Evolutionary conservation across 2,888 invertebrate species (phyloP).

Genomic region (Napeogenes sylphis): DNA sequence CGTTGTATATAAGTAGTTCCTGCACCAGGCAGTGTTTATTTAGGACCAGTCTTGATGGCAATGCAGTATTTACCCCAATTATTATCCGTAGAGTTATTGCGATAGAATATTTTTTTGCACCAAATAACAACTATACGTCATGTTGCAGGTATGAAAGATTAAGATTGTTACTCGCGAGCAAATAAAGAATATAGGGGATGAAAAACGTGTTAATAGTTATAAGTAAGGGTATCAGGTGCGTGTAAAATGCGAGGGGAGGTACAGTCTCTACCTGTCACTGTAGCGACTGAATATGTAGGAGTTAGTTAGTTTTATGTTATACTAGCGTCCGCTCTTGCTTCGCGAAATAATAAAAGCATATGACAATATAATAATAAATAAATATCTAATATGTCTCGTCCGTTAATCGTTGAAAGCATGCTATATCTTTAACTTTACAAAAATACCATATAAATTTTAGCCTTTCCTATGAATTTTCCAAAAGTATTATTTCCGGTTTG

Average conservation of each 20-base stretch:
- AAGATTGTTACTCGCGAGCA: slow-evolving; percentile 1
- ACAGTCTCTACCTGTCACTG: background rate
- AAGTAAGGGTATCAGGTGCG: slow-evolving; percentile 1
- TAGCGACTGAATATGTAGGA: too few relatives aligned
- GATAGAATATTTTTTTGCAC: slow-evolving; percentile 27
- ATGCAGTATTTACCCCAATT: slow-evolving; percentile 40
- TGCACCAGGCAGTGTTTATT: slow-evolving; percentile 32
- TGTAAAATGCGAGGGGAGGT: background rate
- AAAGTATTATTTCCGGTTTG: too few relatives aligned
- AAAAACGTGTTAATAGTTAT: slow-evolving; percentile 6
- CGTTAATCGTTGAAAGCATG: too few relatives aligned
- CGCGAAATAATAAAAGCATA: too few relatives aligned
- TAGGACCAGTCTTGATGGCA: slow-evolving; percentile 39
- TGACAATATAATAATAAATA: too few relatives aligned
- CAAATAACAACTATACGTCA: slow-evolving; percentile 23
- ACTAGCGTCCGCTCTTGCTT: too few relatives aligned
- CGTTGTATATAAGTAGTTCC: slow-evolving; percentile 28
- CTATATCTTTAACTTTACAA: too few relatives aligned
- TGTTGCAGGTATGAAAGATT: slow-evolving; percentile 20
- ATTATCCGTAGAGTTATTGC: slow-evolving; percentile 35
- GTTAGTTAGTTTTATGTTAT: too few relatives aligned
- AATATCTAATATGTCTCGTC: too few relatives aligned
- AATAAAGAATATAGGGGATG: background rate
- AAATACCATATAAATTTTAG: too few relatives aligned
- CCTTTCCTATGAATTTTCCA: too few relatives aligned